phyloP scores from a whole-genome alignment of 2,113 vertebrate species.

The Cynopterus brachyotis region DNA sequence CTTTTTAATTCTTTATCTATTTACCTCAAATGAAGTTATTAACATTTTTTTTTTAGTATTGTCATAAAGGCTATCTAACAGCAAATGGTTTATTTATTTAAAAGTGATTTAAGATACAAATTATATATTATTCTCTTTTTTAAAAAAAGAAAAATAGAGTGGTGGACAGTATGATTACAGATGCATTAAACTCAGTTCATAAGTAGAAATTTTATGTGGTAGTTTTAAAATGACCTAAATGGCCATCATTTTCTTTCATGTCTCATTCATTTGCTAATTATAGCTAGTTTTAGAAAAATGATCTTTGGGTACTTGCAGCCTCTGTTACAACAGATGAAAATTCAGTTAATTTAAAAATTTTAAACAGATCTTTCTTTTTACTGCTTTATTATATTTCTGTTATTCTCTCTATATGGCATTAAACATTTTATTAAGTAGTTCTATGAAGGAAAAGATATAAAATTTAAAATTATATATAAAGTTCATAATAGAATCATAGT shows the following conservation, averaged over 20 bases:
- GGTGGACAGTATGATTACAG: not conserved
- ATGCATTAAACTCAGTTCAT: not conserved
- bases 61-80: not conserved
- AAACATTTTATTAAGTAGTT: conserved; percentile 16
- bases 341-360: conserved; percentile 2
- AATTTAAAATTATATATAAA: not conserved
- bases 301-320: not conserved
- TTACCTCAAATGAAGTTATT: not conserved
- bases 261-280: not conserved
- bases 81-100: not conserved
- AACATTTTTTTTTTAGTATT: not conserved
- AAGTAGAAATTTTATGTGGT: not conserved
- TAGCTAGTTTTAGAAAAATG: conserved; percentile 14
- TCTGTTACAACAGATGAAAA: not conserved
- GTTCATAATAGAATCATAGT: not conserved
- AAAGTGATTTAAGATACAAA: not conserved
- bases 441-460: not conserved
- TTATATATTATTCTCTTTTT: not conserved
- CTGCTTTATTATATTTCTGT: not conserved
- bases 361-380: not conserved
- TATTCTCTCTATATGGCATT: not conserved
- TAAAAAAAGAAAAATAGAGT: not conserved
- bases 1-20: not conserved
- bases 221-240: not conserved
- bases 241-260: not conserved